Conservation (phyloP, 1,140 invertebrate species). For the Drosophila baimaii region DNA sequence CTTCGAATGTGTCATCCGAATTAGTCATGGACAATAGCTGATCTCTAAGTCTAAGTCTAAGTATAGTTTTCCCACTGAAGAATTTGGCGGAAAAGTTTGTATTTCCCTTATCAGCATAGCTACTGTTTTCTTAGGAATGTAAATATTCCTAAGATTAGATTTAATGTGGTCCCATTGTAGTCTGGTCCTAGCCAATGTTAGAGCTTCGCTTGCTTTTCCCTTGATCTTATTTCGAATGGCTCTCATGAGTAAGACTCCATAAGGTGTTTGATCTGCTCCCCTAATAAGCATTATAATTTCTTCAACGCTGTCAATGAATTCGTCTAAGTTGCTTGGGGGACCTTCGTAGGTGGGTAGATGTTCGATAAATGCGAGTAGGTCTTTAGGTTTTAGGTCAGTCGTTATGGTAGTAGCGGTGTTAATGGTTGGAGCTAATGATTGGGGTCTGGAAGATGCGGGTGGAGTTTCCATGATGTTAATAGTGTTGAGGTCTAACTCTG, state of each 20-base stretch:
- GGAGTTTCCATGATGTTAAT: neutral
- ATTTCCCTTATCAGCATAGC: conserved; percentile 7
- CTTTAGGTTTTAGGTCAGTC: conserved; percentile 2
- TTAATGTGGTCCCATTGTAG: conserved; percentile 9
- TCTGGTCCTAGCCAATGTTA: neutral
- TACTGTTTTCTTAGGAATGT: conserved; percentile 2
- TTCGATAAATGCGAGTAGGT: conserved; percentile 5
- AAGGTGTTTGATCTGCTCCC: conserved; percentile 12
- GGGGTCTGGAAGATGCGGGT: neutral
- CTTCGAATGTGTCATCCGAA: neutral
- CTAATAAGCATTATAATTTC: conserved; percentile 22
- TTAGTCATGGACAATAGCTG: neutral
- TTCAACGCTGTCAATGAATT: conserved; percentile 12
- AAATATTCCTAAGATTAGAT: neutral
- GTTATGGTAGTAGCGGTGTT: conserved; percentile 1
- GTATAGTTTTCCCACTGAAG: conserved; percentile 3
- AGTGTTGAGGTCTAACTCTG: neutral
- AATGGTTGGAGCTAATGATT: neutral
- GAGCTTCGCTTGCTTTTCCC: conserved; percentile 2
- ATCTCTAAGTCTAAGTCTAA: neutral
- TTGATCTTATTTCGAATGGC: conserved; percentile 11
- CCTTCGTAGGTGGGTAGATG: neutral
- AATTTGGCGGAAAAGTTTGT: neutral
- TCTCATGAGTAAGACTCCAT: conserved; percentile 1
- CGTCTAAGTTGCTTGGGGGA: neutral